These are phyloP conservation scores for Drosophila pectinifera DNA, from an alignment of 1,140 invertebrate species.

Conservation along the genomic window DNA sequence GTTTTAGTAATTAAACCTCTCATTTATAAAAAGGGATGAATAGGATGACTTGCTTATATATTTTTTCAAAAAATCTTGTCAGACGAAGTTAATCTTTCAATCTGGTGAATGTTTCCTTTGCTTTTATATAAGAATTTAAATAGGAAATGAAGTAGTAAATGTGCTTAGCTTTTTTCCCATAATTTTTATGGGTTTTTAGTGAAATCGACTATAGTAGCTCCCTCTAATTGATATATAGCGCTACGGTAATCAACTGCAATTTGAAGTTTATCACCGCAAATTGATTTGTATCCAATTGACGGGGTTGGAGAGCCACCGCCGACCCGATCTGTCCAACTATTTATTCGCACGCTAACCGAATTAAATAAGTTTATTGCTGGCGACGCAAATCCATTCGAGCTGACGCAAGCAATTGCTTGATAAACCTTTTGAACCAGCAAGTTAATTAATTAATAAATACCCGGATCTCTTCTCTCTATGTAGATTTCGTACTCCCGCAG, in stretches of 20 bases:
- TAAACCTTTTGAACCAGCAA: constrained; percentile 16
- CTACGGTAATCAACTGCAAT: constrained; percentile 64
- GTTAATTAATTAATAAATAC: constrained; percentile 21
- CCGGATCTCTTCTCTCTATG: constrained; percentile 35
- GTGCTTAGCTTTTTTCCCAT: not conserved
- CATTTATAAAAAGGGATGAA: too few relatives aligned
- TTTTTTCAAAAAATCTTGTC: too few relatives aligned
- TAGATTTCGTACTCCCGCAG: constrained; percentile 89
- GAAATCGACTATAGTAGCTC: constrained; percentile 12
- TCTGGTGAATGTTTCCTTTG: too few relatives aligned
- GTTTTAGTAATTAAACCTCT: not conserved
- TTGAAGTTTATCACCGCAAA: constrained; percentile 61
- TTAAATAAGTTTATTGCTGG: constrained; percentile 49
- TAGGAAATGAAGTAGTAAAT: not conserved
- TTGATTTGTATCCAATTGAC: constrained; percentile 73
- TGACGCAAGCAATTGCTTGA: constrained; percentile 32
- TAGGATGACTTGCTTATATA: too few relatives aligned
- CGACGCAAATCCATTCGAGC: constrained; percentile 21
- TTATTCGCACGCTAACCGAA: constrained; percentile 71
- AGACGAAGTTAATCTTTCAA: too few relatives aligned
- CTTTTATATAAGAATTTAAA: too few relatives aligned
- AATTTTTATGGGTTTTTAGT: not conserved
- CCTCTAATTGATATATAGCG: constrained; percentile 46
- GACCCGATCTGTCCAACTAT: constrained; percentile 22
- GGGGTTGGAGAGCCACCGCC: constrained; percentile 28